These are phyloP conservation scores for Centroberyx gerrardi DNA, from an alignment of 2,797 vertebrate genomes.

Conservation along the genomic window DNA sequence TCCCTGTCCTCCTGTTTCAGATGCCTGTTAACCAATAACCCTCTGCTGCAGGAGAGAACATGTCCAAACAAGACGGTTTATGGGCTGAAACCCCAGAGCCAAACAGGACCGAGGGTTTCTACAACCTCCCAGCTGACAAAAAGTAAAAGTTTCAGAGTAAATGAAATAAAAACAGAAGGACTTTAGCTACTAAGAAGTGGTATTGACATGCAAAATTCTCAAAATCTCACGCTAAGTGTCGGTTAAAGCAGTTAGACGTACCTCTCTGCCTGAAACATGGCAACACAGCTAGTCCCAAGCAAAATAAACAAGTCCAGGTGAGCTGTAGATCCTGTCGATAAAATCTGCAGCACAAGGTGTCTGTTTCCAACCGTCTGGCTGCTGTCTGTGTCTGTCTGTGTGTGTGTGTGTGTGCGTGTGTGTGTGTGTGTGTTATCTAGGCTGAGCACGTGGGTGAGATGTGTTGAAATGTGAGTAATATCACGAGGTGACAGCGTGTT, in stretches of 20 bases:
- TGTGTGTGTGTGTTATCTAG: slow-evolving; percentile 12
- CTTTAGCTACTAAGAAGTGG: slow-evolving; percentile 7
- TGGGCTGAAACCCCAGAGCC: slow-evolving; percentile 17
- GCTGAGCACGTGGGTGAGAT: slow-evolving; percentile 22
- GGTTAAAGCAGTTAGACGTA: slow-evolving; percentile 59
- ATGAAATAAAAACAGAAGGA: slow-evolving; percentile 2
- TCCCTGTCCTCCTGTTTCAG: slow-evolving; percentile 35
- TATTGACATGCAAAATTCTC: neutral
- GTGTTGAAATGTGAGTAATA: slow-evolving; percentile 13
- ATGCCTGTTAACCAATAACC: slow-evolving; percentile 74
- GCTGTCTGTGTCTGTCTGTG: neutral
- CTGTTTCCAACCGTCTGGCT: slow-evolving; percentile 35
- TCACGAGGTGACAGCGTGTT: slow-evolving; percentile 46
- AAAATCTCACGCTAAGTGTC: neutral
- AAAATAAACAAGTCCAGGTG: slow-evolving; percentile 68
- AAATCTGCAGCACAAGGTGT: slow-evolving; percentile 51
- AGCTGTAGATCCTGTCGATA: slow-evolving; percentile 44
- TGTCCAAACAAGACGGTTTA: slow-evolving; percentile 69
- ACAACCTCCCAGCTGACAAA: slow-evolving; percentile 24
- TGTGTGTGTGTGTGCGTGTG: slow-evolving; percentile 1
- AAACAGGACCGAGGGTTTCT: slow-evolving; percentile 28
- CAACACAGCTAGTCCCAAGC: slow-evolving; percentile 41
- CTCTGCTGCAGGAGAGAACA: slow-evolving; percentile 47
- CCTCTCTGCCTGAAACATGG: slow-evolving; percentile 82
- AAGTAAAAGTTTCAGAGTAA: slow-evolving; percentile 7